These are phyloP conservation scores for Delia radicum DNA, from an alignment of 1,140 invertebrate genomes.

Conservation along the genomic window DNA sequence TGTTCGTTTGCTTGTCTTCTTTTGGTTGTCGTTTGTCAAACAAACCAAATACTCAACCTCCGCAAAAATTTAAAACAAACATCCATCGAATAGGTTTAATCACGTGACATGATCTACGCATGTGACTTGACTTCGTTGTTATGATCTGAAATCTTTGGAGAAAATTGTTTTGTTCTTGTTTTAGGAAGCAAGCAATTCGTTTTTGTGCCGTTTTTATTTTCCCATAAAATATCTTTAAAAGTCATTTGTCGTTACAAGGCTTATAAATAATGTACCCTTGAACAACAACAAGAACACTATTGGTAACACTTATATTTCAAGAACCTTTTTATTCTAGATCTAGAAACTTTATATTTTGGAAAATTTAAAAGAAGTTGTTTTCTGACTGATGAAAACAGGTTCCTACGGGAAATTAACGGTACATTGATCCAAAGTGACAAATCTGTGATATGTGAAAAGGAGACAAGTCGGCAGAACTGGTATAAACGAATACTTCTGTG, in stretches of 20 bases:
- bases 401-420: too few species aligned
- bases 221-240: neutral
- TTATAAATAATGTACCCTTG: neutral
- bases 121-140: neutral
- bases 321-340: too few species aligned
- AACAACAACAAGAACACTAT: neutral
- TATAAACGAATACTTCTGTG: too few species aligned
- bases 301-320: too few species aligned
- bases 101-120: neutral
- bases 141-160: neutral
- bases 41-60: neutral
- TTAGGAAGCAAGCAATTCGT: neutral
- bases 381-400: too few species aligned
- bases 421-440: too few species aligned
- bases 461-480: too few species aligned
- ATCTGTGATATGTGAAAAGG: too few species aligned
- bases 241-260: neutral
- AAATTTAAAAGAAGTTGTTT: too few species aligned
- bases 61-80: neutral
- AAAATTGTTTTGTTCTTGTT: neutral
- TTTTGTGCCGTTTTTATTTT: neutral
- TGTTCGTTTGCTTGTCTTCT: neutral
- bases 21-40: neutral
- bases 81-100: neutral
- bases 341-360: too few species aligned